Evolutionary conservation across 2,888 invertebrate genomes (phyloP).

Genomic region (Ctenicera cuprea): DNA sequence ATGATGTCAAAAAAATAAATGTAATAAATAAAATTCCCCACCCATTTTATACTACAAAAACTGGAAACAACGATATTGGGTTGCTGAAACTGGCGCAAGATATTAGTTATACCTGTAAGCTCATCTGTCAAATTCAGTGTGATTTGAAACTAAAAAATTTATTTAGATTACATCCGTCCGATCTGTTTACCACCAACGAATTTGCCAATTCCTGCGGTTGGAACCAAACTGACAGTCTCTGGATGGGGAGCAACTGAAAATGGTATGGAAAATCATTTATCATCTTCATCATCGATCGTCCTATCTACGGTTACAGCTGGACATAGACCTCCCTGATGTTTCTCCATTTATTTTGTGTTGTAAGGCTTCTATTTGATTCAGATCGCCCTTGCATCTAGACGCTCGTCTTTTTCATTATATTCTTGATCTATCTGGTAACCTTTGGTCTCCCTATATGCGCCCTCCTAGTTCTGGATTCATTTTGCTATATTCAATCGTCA

Average conservation of each 20-base stretch:
- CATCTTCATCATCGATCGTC: no score
- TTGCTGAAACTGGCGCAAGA: not conserved
- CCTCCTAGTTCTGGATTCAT: no score
- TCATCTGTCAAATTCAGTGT: not conserved
- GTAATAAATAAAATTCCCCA: slow-evolving; percentile 21
- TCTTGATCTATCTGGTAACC: no score
- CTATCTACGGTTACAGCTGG: no score
- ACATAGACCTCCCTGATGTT: no score
- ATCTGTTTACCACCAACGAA: slow-evolving; percentile 23
- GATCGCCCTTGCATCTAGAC: no score
- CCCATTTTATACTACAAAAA: slow-evolving; percentile 59
- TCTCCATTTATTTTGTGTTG: no score
- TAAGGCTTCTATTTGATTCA: no score
- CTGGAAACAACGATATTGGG: slow-evolving; percentile 61
- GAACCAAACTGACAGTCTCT: not conserved
- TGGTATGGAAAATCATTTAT: no score
- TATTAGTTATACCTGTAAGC: slow-evolving; percentile 5
- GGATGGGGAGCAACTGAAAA: slow-evolving; percentile 34
- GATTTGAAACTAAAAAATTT: not conserved
- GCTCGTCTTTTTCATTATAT: no score
- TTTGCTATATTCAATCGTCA: no score
- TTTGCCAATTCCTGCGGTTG: not conserved
- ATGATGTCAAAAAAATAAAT: slow-evolving; percentile 8
- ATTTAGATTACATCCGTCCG: slow-evolving; percentile 25
- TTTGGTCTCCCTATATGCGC: no score